Conservation (phyloP, 2,113 vertebrate species). For the Semnornis frantzii region DNA sequence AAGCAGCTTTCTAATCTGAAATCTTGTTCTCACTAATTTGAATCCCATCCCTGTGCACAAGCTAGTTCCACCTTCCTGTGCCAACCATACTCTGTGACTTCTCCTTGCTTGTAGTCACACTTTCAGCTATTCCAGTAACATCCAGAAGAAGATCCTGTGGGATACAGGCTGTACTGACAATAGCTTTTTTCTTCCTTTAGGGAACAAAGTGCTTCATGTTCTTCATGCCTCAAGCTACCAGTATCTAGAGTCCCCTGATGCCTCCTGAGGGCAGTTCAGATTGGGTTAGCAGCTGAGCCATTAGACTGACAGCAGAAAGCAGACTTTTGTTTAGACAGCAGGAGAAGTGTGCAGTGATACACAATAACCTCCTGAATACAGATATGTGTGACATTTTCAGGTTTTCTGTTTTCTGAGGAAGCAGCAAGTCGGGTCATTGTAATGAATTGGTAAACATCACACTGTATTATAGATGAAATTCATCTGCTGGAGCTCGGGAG, state of each 20-base stretch:
- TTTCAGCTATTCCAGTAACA: background rate
- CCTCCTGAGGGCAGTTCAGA: background rate
- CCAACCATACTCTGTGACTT: background rate
- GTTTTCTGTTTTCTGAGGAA: constrained; percentile 43
- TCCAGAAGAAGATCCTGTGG: background rate
- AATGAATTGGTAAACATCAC: constrained; percentile 67
- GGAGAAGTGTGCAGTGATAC: constrained; percentile 33
- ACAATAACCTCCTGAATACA: constrained; percentile 60
- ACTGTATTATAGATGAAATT: constrained; percentile 36
- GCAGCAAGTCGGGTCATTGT: constrained; percentile 52
- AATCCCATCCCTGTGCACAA: background rate
- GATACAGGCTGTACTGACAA: background rate
- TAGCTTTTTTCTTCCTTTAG: background rate
- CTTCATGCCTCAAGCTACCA: background rate
- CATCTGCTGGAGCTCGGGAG: constrained; percentile 29
- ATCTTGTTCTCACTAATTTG: background rate
- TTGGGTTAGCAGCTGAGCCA: background rate
- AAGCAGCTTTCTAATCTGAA: background rate
- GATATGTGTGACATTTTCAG: constrained; percentile 65
- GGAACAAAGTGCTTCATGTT: background rate
- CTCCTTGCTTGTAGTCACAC: background rate
- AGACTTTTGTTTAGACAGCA: constrained; percentile 54
- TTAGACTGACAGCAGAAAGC: constrained; percentile 7
- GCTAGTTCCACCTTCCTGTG: background rate
- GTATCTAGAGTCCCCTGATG: background rate